Evolutionary conservation across 1,140 invertebrate genomes (phyloP).

Genomic region (Anastatus disparis): DNA sequence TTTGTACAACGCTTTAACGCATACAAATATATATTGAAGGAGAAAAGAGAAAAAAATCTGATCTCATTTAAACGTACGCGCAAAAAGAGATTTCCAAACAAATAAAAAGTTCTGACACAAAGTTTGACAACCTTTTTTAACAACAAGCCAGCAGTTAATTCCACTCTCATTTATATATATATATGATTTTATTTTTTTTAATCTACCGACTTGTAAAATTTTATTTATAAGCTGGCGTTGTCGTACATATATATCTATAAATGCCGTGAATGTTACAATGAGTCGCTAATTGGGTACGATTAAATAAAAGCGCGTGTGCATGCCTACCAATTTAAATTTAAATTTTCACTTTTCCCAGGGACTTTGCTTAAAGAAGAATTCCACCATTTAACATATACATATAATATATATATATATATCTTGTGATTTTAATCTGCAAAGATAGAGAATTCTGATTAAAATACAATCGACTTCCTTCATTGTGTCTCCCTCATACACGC

Average conservation of each 20-base stretch:
- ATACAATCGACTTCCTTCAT: constrained; percentile 12
- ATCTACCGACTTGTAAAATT: no score
- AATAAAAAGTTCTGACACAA: background rate
- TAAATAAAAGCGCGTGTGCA: constrained; percentile 13
- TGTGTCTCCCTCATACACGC: no score
- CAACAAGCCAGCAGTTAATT: constrained; percentile 5
- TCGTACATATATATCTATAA: no score
- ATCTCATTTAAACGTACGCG: background rate
- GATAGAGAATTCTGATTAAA: constrained; percentile 4
- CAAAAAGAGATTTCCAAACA: background rate
- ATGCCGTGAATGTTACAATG: constrained; percentile 11
- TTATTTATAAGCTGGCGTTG: no score
- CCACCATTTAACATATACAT: background rate
- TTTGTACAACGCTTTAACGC: background rate
- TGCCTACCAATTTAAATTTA: constrained; percentile 24
- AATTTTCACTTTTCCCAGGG: constrained; percentile 33
- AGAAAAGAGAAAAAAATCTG: background rate
- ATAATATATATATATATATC: no score
- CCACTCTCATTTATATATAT: background rate
- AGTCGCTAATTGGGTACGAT: constrained; percentile 27
- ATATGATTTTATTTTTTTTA: no score
- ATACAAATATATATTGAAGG: background rate
- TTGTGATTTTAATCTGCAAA: constrained; percentile 19
- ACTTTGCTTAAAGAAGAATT: constrained; percentile 21
- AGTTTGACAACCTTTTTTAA: constrained; percentile 20